Base-by-base conservation (phyloP, 2,888 invertebrate genomes). In the Prosapia bicincta region DNA sequence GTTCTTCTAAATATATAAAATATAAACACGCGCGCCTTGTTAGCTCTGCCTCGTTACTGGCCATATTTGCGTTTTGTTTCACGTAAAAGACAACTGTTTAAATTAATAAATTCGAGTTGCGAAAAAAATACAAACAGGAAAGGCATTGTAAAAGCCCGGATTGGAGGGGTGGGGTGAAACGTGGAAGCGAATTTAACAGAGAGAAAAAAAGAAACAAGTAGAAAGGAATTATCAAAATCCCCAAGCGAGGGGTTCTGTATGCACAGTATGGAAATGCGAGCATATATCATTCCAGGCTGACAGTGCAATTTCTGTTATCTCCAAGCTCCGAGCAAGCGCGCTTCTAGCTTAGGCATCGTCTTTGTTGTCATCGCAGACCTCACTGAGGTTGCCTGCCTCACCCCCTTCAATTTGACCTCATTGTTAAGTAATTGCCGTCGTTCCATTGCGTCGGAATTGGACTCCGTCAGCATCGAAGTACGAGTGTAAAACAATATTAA, bases 231-330 rank as follows among this genome's bases (percentile, higher is more conserved):
- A 73, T 72, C 76, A 72, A 69, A 69, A 76, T 76, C 75, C 75
- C 77, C 71, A 30, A 71, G 72, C 25, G 54, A 65, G 73, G 76
- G 77, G 69, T 70, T 74, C 72, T 77, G 78, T 77, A 79, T 78
- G 78, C 78, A 77, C 79, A 79, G 81, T 91, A 92, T 92, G 92
- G 92, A 92, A 92, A 92, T 92, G 92, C 91, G 91, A 92, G 92
- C 92, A 93, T 93, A 93, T 93, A 93, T 93, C 93, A 93, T 93
- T 92, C 92, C 87, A 91, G 90, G 89, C 90, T 92, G 92, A 92
- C 92, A 92, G 92, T 92, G 92, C 92, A 93, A 92, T 93, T 93
- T 92, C 81, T 79, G 79, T 80, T 81, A 79, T 80, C 79, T 79
- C 74, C 69, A 77, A 76, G 66, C 74, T 71, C 71, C 69, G 28